A percentile compares a stretch with the other conserved stretches of the same genome.
Conservation (phyloP, 2,888 invertebrate genomes). For the Cosmia trapezina region DNA sequence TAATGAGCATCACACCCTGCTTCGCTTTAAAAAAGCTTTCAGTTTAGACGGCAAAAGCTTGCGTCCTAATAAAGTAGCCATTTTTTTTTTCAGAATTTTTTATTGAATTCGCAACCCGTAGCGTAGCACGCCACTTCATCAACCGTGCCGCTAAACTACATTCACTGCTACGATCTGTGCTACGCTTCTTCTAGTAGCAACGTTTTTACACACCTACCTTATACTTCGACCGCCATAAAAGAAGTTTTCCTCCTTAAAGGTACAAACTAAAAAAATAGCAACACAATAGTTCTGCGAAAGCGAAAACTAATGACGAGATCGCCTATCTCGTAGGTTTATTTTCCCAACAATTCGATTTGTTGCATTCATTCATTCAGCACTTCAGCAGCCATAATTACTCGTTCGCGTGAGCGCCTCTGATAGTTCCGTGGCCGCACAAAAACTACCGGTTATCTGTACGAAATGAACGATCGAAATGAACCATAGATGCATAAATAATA, state of each 20-base stretch:
- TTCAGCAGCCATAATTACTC: constrained; percentile 81
- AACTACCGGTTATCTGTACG: constrained; percentile 70
- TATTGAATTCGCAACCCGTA: not conserved
- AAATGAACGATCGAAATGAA: constrained; percentile 75
- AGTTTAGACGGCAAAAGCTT: not conserved
- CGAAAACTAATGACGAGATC: constrained; percentile 65
- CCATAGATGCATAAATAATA: constrained; percentile 73
- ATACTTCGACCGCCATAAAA: not conserved
- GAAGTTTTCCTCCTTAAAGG: not conserved
- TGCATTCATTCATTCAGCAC: constrained; percentile 81
- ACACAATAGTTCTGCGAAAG: constrained; percentile 39
- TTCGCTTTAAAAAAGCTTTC: not conserved
- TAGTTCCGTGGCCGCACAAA: constrained; percentile 79
- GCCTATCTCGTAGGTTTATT: constrained; percentile 58
- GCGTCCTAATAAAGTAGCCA: not conserved
- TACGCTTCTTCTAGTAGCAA: not conserved
- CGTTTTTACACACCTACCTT: not conserved
- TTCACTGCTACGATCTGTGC: not conserved
- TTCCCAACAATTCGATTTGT: constrained; percentile 79
- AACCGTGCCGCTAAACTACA: not conserved
- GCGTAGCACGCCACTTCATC: not conserved
- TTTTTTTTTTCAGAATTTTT: not conserved
- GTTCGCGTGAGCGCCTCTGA: constrained; percentile 83
- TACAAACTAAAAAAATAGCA: not conserved
- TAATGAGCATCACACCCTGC: not conserved